phyloP scores from a whole-genome alignment of 35 echinoderm and acorn worm species.

The Apostichopus japonicus region DNA sequence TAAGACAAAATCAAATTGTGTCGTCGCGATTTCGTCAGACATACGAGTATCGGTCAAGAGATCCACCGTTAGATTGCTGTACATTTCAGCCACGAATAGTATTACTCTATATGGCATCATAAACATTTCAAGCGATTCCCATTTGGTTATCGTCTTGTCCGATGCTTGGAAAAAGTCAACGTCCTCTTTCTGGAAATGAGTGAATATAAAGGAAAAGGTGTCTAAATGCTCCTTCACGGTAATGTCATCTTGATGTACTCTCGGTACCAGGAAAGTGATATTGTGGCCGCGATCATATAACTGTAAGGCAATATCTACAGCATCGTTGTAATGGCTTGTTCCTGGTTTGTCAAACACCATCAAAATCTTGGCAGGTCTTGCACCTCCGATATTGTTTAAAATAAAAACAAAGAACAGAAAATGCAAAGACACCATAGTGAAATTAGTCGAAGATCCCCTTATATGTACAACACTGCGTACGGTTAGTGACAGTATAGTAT shows the following conservation, averaged over 20 bases:
- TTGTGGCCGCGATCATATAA: conserved; percentile 15
- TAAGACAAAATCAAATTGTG: conserved; percentile 18
- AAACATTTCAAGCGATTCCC: background rate
- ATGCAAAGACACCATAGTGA: background rate
- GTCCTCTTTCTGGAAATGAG: background rate
- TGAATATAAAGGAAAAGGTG: background rate
- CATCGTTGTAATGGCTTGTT: conserved; percentile 49
- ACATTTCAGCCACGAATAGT: background rate
- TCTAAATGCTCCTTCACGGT: background rate
- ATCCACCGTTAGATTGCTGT: background rate
- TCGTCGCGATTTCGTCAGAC: background rate
- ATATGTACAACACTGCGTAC: background rate
- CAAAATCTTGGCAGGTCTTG: background rate
- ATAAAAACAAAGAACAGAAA: background rate
- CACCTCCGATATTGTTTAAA: background rate
- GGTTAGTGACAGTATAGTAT: background rate
- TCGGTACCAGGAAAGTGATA: conserved; percentile 15
- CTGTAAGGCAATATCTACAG: background rate
- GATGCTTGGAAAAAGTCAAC: background rate
- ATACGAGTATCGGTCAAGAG: background rate
- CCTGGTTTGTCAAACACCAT: conserved; percentile 49
- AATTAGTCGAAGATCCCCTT: background rate
- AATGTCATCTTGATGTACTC: background rate
- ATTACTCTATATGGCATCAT: background rate
- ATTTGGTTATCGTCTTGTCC: background rate